These are phyloP conservation scores for Molothrus aeneus DNA, from an alignment of 2,797 vertebrate genomes.

Conservation along the genomic window DNA sequence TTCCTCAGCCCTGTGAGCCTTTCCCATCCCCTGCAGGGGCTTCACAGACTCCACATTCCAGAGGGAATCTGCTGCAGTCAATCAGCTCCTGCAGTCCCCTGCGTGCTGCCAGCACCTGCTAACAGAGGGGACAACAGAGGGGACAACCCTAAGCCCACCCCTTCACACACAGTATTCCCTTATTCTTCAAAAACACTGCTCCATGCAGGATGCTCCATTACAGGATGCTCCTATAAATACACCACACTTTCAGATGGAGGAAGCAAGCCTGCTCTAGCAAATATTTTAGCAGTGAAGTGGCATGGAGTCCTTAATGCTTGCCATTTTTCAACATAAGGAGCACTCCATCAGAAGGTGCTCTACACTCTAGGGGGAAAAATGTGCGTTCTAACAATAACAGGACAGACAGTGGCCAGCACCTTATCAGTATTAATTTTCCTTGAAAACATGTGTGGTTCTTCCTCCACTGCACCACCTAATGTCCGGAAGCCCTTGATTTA, in stretches of 20 bases:
- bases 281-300: slow-evolving; percentile 52
- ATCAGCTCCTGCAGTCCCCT: slow-evolving; percentile 6
- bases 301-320: slow-evolving; percentile 17
- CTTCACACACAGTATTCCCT: neutral
- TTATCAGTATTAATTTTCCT: slow-evolving; percentile 33
- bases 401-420: neutral
- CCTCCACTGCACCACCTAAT: neutral
- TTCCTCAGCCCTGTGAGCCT: neutral
- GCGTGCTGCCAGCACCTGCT: slow-evolving; percentile 30
- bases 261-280: slow-evolving; percentile 47
- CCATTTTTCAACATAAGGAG: slow-evolving; percentile 50
- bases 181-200: slow-evolving; percentile 11
- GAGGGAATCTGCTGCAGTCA: slow-evolving; percentile 41
- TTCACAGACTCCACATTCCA: slow-evolving; percentile 7
- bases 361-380: neutral
- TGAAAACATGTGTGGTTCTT: slow-evolving; percentile 31
- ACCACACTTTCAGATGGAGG: neutral
- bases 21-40: neutral
- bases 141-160: neutral
- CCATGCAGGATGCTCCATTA: neutral
- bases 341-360: slow-evolving; percentile 6
- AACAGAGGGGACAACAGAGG: neutral
- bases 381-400: slow-evolving; percentile 30
- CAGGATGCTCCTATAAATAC: slow-evolving; percentile 22
- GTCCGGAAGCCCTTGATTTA: slow-evolving; percentile 14